Base-by-base conservation (phyloP, 1,140 invertebrate species). In the Drosophila carrolli region DNA sequence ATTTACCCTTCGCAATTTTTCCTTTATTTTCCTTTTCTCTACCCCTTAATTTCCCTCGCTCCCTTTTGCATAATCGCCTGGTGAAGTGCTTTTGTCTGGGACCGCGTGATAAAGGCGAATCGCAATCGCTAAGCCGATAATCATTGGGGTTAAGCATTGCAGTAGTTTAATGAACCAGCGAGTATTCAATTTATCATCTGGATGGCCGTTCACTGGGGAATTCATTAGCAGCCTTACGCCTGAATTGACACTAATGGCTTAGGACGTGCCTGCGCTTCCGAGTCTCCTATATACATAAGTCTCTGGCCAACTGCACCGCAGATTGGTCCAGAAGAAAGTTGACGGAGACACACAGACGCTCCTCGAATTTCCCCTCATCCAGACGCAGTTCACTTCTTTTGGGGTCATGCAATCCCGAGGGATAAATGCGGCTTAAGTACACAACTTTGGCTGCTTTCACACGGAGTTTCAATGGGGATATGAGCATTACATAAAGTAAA, bases 191-290 rank as follows among this genome's bases (percentile, higher is more conserved):
- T 61, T 67, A 71, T 79, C 77, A 72, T 63, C 61, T 40, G 63
- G 58, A 47, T 58, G 54, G 43, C 35, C 54, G 27, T 29, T 27
- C 43, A 13, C 29, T 35, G 55, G 23, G 41, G 54, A 51, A 53
- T 70, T 70, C 74, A 77, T 78, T 78, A 76, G 51, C 23, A 56
- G 50, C 29, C 50, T 27, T 47, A n/a, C 67, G 50, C 57, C 62
- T 27, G 46, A 67, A 83, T 67, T 75, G 68, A 57, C 74, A 57
- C 61, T 76, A 86, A 85, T 78, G 70, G 78, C 74, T 54, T 27
- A 23, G 63, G 57, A 85, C 77, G 74, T 85, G 81, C 78, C 72
- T 67, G 47, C 51, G 68, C 81, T 78, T 60, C 67, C 46, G 55
- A 58, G 54, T 1, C 23, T 3, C 5, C n/a, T 14, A 37, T 14